Evolutionary conservation across 2,797 vertebrate species (phyloP), one percentile per base, ranked within the genome.

Genomic region (Eleutherodactylus coqui): DNA sequence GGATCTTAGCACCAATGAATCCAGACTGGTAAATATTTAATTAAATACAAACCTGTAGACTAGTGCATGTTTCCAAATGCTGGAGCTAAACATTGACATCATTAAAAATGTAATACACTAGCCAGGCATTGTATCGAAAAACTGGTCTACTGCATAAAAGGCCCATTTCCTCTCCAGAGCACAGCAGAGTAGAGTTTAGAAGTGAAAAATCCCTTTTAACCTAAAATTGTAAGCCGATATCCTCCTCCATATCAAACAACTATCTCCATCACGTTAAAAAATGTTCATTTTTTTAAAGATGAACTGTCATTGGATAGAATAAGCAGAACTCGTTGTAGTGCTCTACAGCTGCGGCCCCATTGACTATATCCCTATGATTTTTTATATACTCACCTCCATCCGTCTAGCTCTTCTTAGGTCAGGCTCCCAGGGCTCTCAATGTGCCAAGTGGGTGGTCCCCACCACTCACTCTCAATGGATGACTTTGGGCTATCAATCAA

Each of bases 1-100:
- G 41, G 67, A 70, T 70, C 19, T 19, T 24, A 70, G 34, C 67
- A 41, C 34, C 67, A 38, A 70, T n/a, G 67, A 8, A 41, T 70
- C 67, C 36, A 41, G 27, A 13, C 67, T 7, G 36, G 34, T 70
- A 41, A 70, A 70, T 70, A 70, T 70, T 41, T 41, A 21, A 70
- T 70, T 10, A n/a, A 38, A 70, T 41, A 70, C 67, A 70, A 70
- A 70, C 36, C 67, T 70, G 67, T 70, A 70, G 19, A 70, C 67
- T 70, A 36, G 36, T 36, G 36, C 34, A 41, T 21, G 36, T 41
- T 70, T 70, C 67, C 21, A 21, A 70, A 41, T 24, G 34, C 64
- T 21, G 1, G 17, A 38, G 64, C 67, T 41, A 72, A 72, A 43
- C 69, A 72, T 45, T 27, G 24, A 45, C 36, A 36, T 4, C 32